These are phyloP conservation scores for Platyscapa corneri DNA, from an alignment of 1,140 invertebrate genomes.

Conservation along the genomic window DNA sequence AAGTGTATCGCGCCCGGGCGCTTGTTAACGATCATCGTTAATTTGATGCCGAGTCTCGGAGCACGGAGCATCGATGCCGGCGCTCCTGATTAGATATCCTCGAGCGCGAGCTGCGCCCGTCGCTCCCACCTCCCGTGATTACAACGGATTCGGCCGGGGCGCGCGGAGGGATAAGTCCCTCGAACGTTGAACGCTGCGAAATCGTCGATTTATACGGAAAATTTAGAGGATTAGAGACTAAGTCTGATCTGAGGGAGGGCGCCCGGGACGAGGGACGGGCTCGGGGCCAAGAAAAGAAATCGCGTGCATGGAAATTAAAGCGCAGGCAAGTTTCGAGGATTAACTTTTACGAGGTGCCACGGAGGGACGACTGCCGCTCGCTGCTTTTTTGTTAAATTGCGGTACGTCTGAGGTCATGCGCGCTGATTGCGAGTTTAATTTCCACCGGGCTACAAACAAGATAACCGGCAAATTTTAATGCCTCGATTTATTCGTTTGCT, in stretches of 20 bases:
- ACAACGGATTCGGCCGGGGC: constrained; percentile 1
- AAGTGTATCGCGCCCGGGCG: constrained; percentile 11
- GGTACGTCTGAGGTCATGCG: constrained; percentile 7
- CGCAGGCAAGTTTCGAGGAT: not conserved
- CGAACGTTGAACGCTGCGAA: not conserved
- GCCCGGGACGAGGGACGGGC: too few relatives aligned
- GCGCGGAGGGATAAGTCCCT: not conserved
- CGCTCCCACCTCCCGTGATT: not conserved
- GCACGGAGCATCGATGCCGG: constrained; percentile 1
- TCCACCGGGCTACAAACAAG: not conserved
- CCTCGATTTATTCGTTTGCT: not conserved
- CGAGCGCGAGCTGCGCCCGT: not conserved
- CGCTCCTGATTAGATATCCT: constrained; percentile 28
- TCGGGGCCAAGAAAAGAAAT: constrained; percentile 20
- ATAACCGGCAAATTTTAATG: not conserved
- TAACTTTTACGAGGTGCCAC: constrained; percentile 33
- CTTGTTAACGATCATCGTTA: constrained; percentile 69
- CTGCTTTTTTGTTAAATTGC: not conserved
- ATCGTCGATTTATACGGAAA: constrained; percentile 27
- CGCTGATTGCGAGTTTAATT: not conserved
- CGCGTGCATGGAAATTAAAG: constrained; percentile 38
- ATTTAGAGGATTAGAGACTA: constrained; percentile 4
- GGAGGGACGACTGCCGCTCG: not conserved
- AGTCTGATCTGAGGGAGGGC: not conserved
- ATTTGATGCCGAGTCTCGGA: constrained; percentile 56